Evolutionary conservation across 1,140 invertebrate genomes (phyloP).

Genomic region (Mycetomoellerius zeteki): DNA sequence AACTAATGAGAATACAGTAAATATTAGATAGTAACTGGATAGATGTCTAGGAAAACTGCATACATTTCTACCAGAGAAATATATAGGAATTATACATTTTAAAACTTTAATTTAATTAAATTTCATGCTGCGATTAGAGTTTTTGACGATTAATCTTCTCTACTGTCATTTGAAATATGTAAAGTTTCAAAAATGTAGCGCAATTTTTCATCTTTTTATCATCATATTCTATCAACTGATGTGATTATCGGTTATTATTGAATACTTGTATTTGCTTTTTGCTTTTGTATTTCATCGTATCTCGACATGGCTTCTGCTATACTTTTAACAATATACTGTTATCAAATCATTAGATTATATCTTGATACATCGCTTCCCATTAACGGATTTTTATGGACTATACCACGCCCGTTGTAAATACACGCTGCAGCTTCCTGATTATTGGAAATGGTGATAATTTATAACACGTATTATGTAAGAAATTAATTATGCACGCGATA

Average conservation of each 20-base stretch:
- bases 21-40: no score
- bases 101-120: neutral
- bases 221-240: neutral
- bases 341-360: neutral
- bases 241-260: neutral
- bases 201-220: neutral
- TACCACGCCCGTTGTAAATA: neutral
- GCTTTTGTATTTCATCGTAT: neutral
- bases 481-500: conserved; percentile 53
- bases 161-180: neutral
- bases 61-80: no score
- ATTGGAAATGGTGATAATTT: conserved; percentile 19
- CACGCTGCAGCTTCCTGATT: neutral
- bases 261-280: neutral
- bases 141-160: neutral
- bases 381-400: conserved; percentile 22
- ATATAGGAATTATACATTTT: neutral
- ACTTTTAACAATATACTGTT: conserved; percentile 3
- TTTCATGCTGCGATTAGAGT: neutral
- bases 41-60: no score
- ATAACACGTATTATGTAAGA: conserved; percentile 31
- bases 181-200: neutral
- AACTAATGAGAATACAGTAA: no score
- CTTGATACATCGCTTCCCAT: neutral
- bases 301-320: neutral